Evolutionary conservation across 2,797 vertebrate genomes (phyloP).

Genomic region (Onychomys torridus): DNA sequence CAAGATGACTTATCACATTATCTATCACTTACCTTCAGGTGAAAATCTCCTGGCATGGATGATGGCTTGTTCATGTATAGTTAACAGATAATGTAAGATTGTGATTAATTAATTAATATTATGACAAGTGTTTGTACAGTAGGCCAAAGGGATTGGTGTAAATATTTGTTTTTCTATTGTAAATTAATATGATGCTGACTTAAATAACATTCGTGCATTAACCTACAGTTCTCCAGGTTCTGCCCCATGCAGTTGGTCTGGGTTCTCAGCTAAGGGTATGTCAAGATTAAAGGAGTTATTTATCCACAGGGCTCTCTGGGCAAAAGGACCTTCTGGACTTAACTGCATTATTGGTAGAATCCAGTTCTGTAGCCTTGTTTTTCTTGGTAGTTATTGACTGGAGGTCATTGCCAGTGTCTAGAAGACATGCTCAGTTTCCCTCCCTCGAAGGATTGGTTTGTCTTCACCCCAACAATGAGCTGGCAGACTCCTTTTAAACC

Average conservation of each 20-base stretch:
- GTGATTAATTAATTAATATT: neutral
- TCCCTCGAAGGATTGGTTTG: neutral
- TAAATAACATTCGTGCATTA: neutral
- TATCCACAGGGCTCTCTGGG: neutral
- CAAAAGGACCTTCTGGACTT: neutral
- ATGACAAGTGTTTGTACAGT: neutral
- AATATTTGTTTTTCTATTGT: neutral
- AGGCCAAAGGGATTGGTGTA: neutral
- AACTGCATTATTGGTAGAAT: neutral
- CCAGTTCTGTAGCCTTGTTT: neutral
- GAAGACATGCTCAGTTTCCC: neutral
- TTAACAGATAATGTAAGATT: neutral
- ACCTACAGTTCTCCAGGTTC: neutral
- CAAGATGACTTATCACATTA: neutral
- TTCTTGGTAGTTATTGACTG: neutral
- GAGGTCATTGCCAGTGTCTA: neutral
- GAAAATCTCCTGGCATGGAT: neutral
- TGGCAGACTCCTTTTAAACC: neutral
- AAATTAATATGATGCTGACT: neutral
- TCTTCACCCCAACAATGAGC: neutral
- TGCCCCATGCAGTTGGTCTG: neutral
- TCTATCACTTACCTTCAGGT: neutral
- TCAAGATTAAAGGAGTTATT: neutral
- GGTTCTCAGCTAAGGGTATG: neutral
- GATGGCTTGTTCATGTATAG: neutral